Conservation (phyloP, 1,140 invertebrate genomes). For the Macrotrachela quadricornifera region DNA sequence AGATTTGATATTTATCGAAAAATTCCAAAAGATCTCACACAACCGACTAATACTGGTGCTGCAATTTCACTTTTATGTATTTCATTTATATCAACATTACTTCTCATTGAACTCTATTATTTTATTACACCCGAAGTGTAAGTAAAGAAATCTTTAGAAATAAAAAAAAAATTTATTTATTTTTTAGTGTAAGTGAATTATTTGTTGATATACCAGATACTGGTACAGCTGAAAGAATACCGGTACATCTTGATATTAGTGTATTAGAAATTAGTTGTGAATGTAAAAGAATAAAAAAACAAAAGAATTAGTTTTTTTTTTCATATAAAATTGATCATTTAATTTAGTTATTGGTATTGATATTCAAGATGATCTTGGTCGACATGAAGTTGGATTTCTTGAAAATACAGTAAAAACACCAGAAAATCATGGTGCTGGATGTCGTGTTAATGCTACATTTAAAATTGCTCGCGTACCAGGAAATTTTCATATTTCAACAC, state of each 20-base stretch:
- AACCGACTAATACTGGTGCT: constrained; percentile 40
- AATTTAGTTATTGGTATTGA: constrained; percentile 40
- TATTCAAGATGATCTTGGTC: constrained; percentile 42
- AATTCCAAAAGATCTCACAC: constrained; percentile 42
- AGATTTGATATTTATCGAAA: constrained; percentile 42
- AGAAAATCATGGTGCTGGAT: constrained; percentile 30
- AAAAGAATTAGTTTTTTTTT: no score
- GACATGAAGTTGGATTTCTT: constrained; percentile 43
- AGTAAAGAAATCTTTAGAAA: constrained; percentile 10
- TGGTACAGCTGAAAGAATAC: constrained; percentile 30
- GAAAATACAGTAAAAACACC: constrained; percentile 37
- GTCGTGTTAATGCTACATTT: constrained; percentile 38
- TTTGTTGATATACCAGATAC: constrained; percentile 38
- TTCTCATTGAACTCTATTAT: constrained; percentile 35
- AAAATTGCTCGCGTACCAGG: constrained; percentile 40
- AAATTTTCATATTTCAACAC: constrained; percentile 44
- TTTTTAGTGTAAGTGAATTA: constrained; percentile 35
- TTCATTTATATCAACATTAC: constrained; percentile 35
- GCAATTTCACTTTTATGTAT: constrained; percentile 38
- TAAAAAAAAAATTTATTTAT: neutral
- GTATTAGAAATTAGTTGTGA: constrained; percentile 34
- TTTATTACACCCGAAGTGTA: constrained; percentile 39
- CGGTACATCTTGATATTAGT: constrained; percentile 36
- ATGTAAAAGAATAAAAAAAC: constrained; percentile 28
- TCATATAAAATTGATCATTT: neutral